Base-by-base conservation (phyloP, 2,888 invertebrate genomes). In the Luperina nickerlii region DNA sequence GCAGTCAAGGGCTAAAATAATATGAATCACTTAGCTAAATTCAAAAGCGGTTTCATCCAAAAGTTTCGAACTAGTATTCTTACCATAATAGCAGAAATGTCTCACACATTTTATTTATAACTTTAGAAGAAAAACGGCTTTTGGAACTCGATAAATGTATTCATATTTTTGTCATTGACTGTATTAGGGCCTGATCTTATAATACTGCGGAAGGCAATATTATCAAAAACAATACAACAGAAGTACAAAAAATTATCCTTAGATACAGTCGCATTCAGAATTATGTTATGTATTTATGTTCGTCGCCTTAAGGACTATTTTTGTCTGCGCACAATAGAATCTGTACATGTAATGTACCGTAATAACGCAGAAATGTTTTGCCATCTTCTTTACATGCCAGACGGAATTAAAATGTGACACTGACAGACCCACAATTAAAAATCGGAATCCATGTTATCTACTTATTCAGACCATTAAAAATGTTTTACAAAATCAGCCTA, bases 41-140 rank as follows among this genome's bases (percentile, higher is more conserved):
- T 20, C 51, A 54, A 77, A 79, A 32, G 27, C 18, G 4, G 3
- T 63, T 63, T 42, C 27, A 3, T 32, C 8, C 2, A 79, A 32
- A 65, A 48, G 18, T 57, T 60, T 60, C 13, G 45, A n/a, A n/a
- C 48, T 57, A 78, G 48, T 80, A 79, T 57, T 78, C 54, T 79
- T 32, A 67, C 45, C 45, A 67, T 57, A 57, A 78, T 45, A 67
- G 54, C 20, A 54, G n/a, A 79, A 74, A 74, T 51, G 27, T 75
- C 27, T 42, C 45, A 1, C 15, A 38, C 1, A 45, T 0, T 32
- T 54, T 45, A 15, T 38, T 0, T 24, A 32, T 15, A 42, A 79
- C 3, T 77, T 76, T 9, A 24, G 13, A 18, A 24, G 1, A 54
- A 66, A 67, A 67, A 67, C 0, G 0, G n/a, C 68, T 18, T 27